A percentile compares a stretch with the other conserved stretches of the same genome.
Evolutionary conservation across 2,113 vertebrate genomes (phyloP).

Genomic region (Pseudorectes ferrugineus): DNA sequence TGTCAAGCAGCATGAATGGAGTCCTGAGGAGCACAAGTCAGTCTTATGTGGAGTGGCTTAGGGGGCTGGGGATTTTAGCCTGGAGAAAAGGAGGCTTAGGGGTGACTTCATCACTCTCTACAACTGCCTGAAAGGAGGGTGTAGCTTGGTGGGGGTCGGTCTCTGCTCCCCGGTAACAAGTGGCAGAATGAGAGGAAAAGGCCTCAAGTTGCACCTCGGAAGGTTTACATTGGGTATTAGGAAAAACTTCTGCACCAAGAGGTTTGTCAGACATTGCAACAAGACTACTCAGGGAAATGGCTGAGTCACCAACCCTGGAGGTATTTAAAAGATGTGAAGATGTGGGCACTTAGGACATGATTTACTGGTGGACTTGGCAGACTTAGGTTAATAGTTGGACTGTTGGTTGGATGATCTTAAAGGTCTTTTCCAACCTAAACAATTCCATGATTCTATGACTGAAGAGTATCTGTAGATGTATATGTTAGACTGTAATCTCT

Average conservation of each 20-base stretch:
- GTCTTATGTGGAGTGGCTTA: fast-evolving
- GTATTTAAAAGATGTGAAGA: background rate
- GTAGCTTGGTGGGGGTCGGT: fast-evolving
- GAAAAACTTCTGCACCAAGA: background rate
- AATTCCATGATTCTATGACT: background rate
- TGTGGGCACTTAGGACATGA: background rate
- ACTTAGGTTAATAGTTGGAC: background rate
- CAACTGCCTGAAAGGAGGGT: background rate
- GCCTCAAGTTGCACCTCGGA: background rate
- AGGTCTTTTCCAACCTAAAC: background rate
- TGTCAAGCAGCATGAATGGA: background rate
- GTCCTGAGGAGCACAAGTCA: background rate
- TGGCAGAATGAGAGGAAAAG: background rate
- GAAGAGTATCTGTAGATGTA: background rate
- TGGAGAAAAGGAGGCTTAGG: background rate
- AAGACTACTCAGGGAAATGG: background rate
- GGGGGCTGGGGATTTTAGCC: background rate
- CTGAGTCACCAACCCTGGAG: background rate
- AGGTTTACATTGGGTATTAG: background rate
- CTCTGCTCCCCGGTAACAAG: background rate
- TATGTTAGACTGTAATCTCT: background rate
- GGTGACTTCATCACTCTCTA: background rate
- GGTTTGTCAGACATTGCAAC: background rate
- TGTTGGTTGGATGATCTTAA: background rate
- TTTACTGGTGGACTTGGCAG: background rate